A percentile compares a stretch with the other conserved stretches of the same genome.
phyloP scores from a whole-genome alignment of 2,888 invertebrate species.

The Mythimna vitellina region DNA sequence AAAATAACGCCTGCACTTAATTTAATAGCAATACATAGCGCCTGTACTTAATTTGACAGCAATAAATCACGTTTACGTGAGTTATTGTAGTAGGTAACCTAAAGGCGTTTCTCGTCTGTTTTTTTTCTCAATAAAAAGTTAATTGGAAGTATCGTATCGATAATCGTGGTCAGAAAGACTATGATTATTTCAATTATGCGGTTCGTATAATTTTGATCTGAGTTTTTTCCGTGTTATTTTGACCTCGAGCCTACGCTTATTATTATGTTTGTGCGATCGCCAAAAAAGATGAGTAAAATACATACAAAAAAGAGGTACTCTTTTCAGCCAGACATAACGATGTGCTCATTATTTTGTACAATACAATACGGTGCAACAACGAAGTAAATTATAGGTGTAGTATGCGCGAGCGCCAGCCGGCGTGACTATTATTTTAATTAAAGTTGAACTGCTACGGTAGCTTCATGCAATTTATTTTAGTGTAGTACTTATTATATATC shows the following conservation, averaged over 20 bases:
- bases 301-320: conserved; percentile 17
- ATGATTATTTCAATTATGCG: conserved; percentile 1
- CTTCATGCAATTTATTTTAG: neutral
- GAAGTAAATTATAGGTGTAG: conserved; percentile 22
- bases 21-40: conserved; percentile 13
- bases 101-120: conserved; percentile 5
- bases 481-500: neutral
- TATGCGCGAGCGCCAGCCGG: conserved; percentile 22
- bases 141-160: neutral
- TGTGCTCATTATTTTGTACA: conserved; percentile 40
- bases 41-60: conserved; percentile 24
- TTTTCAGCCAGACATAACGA: neutral
- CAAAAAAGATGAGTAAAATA: conserved; percentile 1
- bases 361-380: conserved; percentile 14
- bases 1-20: conserved; percentile 18
- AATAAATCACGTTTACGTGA: conserved; percentile 23
- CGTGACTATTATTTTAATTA: conserved; percentile 25
- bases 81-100: neutral
- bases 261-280: conserved; percentile 1
- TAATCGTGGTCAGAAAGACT: neutral
- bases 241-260: neutral
- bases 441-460: neutral
- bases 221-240: conserved; percentile 9
- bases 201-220: neutral
- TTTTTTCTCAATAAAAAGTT: neutral